Evolutionary conservation across 2,888 invertebrate species (phyloP).

Genomic region (Flexamia atlantica): DNA sequence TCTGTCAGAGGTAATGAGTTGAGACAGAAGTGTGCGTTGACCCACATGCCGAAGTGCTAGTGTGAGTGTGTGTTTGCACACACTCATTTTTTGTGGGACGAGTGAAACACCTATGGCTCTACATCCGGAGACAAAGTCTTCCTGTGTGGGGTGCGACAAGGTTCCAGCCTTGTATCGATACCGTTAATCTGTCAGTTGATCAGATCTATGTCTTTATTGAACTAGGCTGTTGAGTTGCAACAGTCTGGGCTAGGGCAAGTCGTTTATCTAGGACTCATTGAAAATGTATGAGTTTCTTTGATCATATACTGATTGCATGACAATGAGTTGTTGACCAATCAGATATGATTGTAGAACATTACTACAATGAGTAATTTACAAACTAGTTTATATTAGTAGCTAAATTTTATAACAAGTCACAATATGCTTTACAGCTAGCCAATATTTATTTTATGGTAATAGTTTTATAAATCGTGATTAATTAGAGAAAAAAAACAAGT

Average conservation of each 20-base stretch:
- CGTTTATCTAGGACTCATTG: not conserved
- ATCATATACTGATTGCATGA: too few relatives aligned
- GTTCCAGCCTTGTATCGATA: slow-evolving; percentile 21
- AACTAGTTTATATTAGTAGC: too few relatives aligned
- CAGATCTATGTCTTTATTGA: slow-evolving; percentile 23
- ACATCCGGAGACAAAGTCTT: not conserved
- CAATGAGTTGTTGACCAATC: too few relatives aligned
- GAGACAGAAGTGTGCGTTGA: slow-evolving; percentile 25
- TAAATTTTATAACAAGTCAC: too few relatives aligned
- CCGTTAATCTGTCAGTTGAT: slow-evolving; percentile 34
- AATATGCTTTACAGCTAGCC: too few relatives aligned
- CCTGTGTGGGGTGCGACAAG: slow-evolving; percentile 25
- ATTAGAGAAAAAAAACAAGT: too few relatives aligned
- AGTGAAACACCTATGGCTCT: not conserved
- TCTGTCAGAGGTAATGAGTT: slow-evolving; percentile 35
- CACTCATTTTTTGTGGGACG: not conserved
- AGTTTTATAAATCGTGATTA: too few relatives aligned
- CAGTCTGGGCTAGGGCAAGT: not conserved
- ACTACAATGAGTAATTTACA: too few relatives aligned
- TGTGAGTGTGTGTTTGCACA: slow-evolving; percentile 33
- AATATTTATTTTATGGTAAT: too few relatives aligned
- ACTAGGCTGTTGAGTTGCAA: slow-evolving; percentile 18
- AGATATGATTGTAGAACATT: too few relatives aligned
- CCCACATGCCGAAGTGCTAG: not conserved
- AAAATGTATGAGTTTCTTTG: too few relatives aligned